These are phyloP conservation scores for Scaptomyza graminum DNA, from an alignment of 1,140 invertebrate species.

Conservation along the genomic window DNA sequence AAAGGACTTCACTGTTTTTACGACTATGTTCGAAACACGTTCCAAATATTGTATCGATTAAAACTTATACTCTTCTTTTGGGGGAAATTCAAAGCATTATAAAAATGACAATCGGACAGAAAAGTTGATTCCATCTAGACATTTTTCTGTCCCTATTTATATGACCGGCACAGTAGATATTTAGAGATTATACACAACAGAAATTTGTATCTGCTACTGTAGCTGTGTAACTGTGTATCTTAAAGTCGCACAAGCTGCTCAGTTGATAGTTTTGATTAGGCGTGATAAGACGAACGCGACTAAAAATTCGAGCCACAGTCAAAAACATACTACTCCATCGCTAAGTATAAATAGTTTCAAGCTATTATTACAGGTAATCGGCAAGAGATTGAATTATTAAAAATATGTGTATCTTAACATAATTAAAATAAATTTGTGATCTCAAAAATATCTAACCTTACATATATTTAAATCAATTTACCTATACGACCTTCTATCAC, in stretches of 20 bases:
- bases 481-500: not conserved
- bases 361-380: constrained; percentile 9
- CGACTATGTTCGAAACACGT: no score
- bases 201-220: not conserved
- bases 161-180: not conserved
- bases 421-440: no score
- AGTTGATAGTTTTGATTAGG: constrained; percentile 72
- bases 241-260: constrained; percentile 38
- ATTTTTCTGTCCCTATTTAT: no score
- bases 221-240: constrained; percentile 32
- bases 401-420: not conserved
- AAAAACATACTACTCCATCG: not conserved
- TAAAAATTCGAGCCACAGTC: not conserved
- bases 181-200: constrained; percentile 12
- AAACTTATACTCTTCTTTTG: no score
- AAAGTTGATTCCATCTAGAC: no score
- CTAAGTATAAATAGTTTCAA: constrained; percentile 13
- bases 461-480: constrained; percentile 19
- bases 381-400: not conserved
- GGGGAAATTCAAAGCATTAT: no score
- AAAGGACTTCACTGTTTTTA: no score
- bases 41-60: no score
- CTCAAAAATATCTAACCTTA: no score
- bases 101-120: no score
- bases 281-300: constrained; percentile 59